A percentile compares a stretch with the other conserved stretches of the same genome.
Conservation (phyloP, 2,113 vertebrate species). For the Lampris megalopsis region DNA sequence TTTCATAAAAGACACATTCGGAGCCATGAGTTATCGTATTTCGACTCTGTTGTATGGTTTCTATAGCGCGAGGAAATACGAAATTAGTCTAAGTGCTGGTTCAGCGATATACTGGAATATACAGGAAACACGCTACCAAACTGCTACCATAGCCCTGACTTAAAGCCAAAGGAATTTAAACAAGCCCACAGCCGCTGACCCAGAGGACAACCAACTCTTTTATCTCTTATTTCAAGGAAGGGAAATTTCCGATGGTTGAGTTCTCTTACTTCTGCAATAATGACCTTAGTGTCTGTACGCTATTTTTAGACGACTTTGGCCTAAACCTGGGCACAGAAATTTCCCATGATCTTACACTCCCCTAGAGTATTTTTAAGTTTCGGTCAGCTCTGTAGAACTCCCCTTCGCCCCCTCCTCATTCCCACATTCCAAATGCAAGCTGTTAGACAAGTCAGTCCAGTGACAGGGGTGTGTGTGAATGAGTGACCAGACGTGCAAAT, state of each 20-base stretch:
- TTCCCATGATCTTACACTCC: conserved; percentile 37
- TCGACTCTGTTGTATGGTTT: too few relatives aligned
- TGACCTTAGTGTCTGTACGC: conserved; percentile 54
- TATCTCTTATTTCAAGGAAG: conserved; percentile 1
- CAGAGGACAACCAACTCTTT: neutral
- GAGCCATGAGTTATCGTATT: too few relatives aligned
- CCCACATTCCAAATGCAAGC: conserved; percentile 59
- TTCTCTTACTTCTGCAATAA: conserved; percentile 39
- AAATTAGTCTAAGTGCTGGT: too few relatives aligned
- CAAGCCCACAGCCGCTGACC: neutral
- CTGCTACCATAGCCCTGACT: neutral
- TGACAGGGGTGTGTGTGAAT: conserved; percentile 26
- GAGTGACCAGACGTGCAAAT: neutral
- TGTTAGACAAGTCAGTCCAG: conserved; percentile 38
- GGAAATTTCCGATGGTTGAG: neutral
- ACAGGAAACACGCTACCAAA: neutral
- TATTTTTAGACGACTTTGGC: conserved; percentile 76
- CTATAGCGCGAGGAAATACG: too few relatives aligned
- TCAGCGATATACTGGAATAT: too few relatives aligned
- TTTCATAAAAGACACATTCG: too few relatives aligned
- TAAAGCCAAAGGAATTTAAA: neutral
- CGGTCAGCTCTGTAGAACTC: conserved; percentile 46
- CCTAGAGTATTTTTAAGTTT: conserved; percentile 71
- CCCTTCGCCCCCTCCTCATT: conserved; percentile 46
- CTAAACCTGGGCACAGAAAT: conserved; percentile 55